Evolutionary conservation across 2,888 invertebrate species (phyloP).

Genomic region (Leuctra nigra): DNA sequence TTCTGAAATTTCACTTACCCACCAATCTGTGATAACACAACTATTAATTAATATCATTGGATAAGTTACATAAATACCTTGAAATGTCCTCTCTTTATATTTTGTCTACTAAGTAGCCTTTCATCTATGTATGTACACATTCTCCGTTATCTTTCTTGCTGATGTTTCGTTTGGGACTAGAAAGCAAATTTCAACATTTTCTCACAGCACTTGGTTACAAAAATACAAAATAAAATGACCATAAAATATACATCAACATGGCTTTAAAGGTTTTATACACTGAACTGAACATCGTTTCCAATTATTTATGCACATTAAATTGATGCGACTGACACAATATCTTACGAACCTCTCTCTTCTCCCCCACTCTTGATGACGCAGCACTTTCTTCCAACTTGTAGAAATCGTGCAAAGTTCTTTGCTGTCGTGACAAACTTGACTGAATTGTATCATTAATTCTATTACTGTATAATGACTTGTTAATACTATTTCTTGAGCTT

Average conservation of each 20-base stretch:
- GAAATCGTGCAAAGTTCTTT: too few relatives aligned
- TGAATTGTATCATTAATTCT: too few relatives aligned
- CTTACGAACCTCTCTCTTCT: too few relatives aligned
- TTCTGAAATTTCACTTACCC: slow-evolving; percentile 10
- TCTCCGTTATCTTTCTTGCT: slow-evolving; percentile 8
- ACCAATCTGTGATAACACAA: slow-evolving; percentile 1
- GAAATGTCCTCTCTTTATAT: slow-evolving; percentile 22
- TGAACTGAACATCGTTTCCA: not conserved
- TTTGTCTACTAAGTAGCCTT: slow-evolving; percentile 11
- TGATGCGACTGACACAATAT: too few relatives aligned
- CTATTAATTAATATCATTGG: not conserved
- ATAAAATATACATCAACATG: slow-evolving; percentile 28
- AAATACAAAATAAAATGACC: slow-evolving; percentile 29
- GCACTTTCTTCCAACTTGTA: too few relatives aligned
- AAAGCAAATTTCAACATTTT: slow-evolving; percentile 26
- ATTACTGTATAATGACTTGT: slow-evolving; percentile 20
- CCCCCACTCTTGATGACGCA: too few relatives aligned
- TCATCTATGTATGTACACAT: not conserved
- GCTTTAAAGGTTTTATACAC: slow-evolving; percentile 15
- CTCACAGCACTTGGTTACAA: slow-evolving; percentile 30
- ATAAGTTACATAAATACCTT: slow-evolving; percentile 22
- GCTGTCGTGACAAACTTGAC: too few relatives aligned
- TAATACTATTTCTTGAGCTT: slow-evolving; percentile 26
- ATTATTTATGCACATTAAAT: too few relatives aligned
- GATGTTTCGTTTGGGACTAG: slow-evolving; percentile 25